These are phyloP conservation scores for Dendrophyllia cribrosa DNA, from an alignment of 64 coral and sea anemone genomes.

Conservation along the genomic window DNA sequence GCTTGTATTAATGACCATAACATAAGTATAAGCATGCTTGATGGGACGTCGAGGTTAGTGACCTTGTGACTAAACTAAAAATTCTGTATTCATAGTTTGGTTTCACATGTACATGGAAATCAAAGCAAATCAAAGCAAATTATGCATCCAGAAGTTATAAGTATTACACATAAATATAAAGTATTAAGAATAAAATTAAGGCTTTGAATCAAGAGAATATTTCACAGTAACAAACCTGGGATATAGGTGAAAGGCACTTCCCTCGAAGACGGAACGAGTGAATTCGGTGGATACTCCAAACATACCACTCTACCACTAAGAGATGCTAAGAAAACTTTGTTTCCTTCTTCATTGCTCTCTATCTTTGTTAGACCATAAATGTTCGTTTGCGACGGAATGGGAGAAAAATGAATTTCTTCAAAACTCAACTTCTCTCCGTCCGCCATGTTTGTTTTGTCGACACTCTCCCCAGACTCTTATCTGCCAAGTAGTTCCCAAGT, in stretches of 20 bases:
- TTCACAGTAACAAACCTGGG: slow-evolving; percentile 22
- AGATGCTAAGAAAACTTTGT: slow-evolving; percentile 79
- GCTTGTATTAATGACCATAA: no score
- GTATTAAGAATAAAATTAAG: no score
- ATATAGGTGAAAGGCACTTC: slow-evolving; percentile 91
- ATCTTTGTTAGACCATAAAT: slow-evolving; percentile 88
- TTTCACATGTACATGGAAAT: no score
- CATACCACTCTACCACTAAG: slow-evolving; percentile 74
- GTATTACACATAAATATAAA: no score
- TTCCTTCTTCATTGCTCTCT: slow-evolving; percentile 35
- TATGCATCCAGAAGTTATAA: no score
- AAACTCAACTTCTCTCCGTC: slow-evolving; percentile 44
- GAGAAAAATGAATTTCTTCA: slow-evolving; percentile 85
- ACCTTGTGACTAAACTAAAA: no score
- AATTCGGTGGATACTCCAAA: slow-evolving; percentile 70
- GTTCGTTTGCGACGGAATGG: slow-evolving; percentile 86
- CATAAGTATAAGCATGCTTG: no score
- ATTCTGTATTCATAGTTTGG: no score
- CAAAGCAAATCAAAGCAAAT: no score
- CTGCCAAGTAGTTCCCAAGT: no score
- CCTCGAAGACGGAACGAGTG: slow-evolving; percentile 45
- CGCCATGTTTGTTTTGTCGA: slow-evolving; percentile 82
- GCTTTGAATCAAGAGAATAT: no score
- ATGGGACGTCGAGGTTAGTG: no score
- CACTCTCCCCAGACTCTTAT: not conserved